Evolutionary conservation across 2,113 vertebrate species (phyloP).

Genomic region (Pluvianellus socialis): DNA sequence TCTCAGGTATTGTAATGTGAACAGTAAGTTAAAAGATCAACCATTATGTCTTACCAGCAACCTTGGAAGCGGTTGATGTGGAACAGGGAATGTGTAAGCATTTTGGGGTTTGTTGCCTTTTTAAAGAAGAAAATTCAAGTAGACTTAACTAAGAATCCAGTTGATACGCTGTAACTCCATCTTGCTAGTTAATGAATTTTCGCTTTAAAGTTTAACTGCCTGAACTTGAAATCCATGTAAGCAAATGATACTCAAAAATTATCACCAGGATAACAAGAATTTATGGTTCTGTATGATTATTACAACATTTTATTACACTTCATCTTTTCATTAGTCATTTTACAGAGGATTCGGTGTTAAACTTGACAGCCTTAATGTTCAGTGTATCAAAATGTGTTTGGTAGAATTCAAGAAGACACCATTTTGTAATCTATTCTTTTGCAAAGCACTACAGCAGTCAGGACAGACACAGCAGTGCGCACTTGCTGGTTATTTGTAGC

Average conservation of each 20-base stretch:
- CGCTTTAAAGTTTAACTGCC: not conserved
- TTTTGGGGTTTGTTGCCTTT: not conserved
- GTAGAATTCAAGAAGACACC: not conserved
- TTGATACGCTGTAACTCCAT: not conserved
- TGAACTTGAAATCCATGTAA: not conserved
- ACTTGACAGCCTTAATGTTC: not conserved
- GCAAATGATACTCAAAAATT: not conserved
- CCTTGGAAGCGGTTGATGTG: not conserved
- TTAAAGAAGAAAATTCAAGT: not conserved
- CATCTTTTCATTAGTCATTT: not conserved
- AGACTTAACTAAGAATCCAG: not conserved
- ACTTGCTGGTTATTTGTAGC: accelerated
- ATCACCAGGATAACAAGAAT: not conserved
- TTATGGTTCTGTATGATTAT: not conserved
- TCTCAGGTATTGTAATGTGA: not conserved
- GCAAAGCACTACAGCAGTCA: not conserved
- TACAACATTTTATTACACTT: not conserved
- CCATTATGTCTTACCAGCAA: not conserved
- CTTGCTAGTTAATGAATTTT: not conserved
- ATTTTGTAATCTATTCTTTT: not conserved
- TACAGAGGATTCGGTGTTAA: not conserved
- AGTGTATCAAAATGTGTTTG: not conserved
- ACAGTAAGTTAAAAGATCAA: slow-evolving; percentile 12
- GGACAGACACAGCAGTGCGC: not conserved
- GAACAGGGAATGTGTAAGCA: not conserved